Percentiles rank a stretch among this genome's conserved stretches.
Evolutionary conservation across 2,888 invertebrate genomes (phyloP).

Genomic region (Chalcosyrphus nemorum): DNA sequence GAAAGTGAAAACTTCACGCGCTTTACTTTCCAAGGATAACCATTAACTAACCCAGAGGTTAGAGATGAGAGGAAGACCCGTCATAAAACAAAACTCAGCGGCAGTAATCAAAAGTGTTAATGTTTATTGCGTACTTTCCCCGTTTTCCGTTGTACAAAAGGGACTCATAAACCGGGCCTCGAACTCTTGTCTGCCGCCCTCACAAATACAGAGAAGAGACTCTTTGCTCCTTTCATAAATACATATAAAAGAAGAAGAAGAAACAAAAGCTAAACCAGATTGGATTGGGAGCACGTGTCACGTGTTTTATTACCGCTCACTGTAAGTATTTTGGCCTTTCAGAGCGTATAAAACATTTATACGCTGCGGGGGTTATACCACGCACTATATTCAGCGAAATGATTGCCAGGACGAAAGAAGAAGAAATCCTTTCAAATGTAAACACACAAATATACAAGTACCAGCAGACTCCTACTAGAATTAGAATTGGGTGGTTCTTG

Average conservation of each 20-base stretch:
- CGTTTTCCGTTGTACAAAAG: constrained; percentile 29
- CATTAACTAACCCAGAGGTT: constrained; percentile 22
- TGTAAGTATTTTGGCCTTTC: constrained; percentile 15
- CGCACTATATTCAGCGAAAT: constrained; percentile 21
- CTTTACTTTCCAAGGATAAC: background rate
- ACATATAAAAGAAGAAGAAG: no score
- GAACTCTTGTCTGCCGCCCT: background rate
- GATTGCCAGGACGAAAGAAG: background rate
- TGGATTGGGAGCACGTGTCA: constrained; percentile 51
- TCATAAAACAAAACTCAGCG: constrained; percentile 51
- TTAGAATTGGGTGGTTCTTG: constrained; percentile 3
- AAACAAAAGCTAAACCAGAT: constrained; percentile 36
- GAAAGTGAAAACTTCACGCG: background rate
- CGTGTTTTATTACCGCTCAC: constrained; percentile 33
- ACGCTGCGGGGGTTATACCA: constrained; percentile 6
- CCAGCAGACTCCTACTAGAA: background rate
- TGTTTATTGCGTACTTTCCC: constrained; percentile 45
- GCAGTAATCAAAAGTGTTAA: constrained; percentile 61
- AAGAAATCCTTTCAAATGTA: constrained; percentile 8
- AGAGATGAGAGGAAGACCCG: constrained; percentile 6
- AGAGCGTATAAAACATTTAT: constrained; percentile 28
- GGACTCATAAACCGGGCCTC: constrained; percentile 40
- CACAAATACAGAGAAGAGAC: background rate
- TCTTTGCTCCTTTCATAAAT: background rate
- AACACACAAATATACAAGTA: background rate